Conservation (phyloP, 2,888 invertebrate species). For the Sphaeridia pumilis region DNA sequence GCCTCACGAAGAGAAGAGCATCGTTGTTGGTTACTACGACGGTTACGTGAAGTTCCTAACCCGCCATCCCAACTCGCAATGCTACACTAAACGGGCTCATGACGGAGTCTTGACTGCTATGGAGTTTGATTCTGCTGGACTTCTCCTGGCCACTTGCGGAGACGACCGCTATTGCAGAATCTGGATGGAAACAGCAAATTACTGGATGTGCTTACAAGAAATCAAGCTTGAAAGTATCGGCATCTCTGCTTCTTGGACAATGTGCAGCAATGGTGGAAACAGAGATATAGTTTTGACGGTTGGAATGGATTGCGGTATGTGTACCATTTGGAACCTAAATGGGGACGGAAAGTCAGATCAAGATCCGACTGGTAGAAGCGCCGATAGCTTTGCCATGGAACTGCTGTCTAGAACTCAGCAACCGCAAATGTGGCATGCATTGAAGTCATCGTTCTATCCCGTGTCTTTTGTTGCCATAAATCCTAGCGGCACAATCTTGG, state of each 20-base stretch:
- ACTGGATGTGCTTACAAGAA: conserved; percentile 41
- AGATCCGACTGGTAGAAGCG: not conserved
- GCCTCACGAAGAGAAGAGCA: conserved; percentile 47
- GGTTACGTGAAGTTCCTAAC: conserved; percentile 44
- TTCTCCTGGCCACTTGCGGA: conserved; percentile 46
- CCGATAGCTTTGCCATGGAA: not conserved
- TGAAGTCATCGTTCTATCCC: conserved; percentile 46
- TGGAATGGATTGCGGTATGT: conserved; percentile 47
- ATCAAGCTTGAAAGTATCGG: conserved; percentile 44
- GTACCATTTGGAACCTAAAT: conserved; percentile 44
- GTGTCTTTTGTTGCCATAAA: conserved; percentile 46
- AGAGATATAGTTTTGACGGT: conserved; percentile 43
- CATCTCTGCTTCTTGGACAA: conserved; percentile 47
- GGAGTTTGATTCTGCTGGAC: conserved; percentile 46
- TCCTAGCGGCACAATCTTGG: conserved; percentile 45
- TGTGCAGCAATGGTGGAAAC: conserved; percentile 41
- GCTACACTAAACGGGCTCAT: conserved; percentile 33
- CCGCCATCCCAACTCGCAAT: conserved; percentile 15
- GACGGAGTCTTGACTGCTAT: conserved; percentile 41
- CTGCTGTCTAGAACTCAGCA: not conserved
- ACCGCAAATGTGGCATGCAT: conserved; percentile 39
- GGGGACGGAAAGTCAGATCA: not conserved
- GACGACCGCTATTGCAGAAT: conserved; percentile 43
- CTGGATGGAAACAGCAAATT: conserved; percentile 42
- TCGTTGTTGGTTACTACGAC: conserved; percentile 48